Percentiles rank a stretch among this genome's conserved stretches.
phyloP scores from a whole-genome alignment of 2,888 invertebrate species.

The Ptychoptera albimana region DNA sequence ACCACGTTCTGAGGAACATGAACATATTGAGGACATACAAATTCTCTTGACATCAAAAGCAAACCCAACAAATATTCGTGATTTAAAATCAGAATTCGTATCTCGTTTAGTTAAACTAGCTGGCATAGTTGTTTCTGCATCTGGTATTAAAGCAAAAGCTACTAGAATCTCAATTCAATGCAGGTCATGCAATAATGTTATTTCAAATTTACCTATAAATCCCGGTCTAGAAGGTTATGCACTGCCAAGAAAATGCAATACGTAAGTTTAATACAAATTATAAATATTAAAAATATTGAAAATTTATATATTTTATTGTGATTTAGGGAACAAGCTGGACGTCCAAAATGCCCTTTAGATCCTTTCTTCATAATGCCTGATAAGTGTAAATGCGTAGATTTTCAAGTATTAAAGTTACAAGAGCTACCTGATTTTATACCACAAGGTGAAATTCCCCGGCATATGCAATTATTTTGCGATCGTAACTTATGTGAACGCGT shows the following conservation, averaged over 20 bases:
- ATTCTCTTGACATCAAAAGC: slow-evolving; percentile 74
- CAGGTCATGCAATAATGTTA: slow-evolving; percentile 75
- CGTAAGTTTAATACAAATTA: slow-evolving; percentile 40
- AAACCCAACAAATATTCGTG: slow-evolving; percentile 63
- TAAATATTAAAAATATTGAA: neutral
- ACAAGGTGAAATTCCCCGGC: slow-evolving; percentile 96
- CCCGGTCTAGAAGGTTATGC: slow-evolving; percentile 94
- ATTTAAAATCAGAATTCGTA: slow-evolving; percentile 84
- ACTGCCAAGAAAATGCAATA: slow-evolving; percentile 85
- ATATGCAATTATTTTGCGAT: slow-evolving; percentile 87
- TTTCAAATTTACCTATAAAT: slow-evolving; percentile 78
- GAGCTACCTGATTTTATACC: slow-evolving; percentile 80
- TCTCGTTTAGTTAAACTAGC: slow-evolving; percentile 87
- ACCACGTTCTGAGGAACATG: slow-evolving; percentile 81
- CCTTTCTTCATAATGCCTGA: slow-evolving; percentile 98
- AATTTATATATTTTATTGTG: slow-evolving; percentile 7
- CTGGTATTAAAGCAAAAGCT: slow-evolving; percentile 89
- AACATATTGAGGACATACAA: slow-evolving; percentile 83
- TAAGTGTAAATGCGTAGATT: slow-evolving; percentile 94
- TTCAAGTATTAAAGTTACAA: slow-evolving; percentile 93
- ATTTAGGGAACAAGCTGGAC: slow-evolving; percentile 64
- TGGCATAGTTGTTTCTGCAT: slow-evolving; percentile 88
- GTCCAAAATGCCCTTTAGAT: slow-evolving; percentile 88
- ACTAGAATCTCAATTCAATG: slow-evolving; percentile 92
- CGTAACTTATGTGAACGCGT: slow-evolving; percentile 82